Base-by-base conservation (phyloP, 2,113 vertebrate species). In the Barnardius zonarius region DNA sequence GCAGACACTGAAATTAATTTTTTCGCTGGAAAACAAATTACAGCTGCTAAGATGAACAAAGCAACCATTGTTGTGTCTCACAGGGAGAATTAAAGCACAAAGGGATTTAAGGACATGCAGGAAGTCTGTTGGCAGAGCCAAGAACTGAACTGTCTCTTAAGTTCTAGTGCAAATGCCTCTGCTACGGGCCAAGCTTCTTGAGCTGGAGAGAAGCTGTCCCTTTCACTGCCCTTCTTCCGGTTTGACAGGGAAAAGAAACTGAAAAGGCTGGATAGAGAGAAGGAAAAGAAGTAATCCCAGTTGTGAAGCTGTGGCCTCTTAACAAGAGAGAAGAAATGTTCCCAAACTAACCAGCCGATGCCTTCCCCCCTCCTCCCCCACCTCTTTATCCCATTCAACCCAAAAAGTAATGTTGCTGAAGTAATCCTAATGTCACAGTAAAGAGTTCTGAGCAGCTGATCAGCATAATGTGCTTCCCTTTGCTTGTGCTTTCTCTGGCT, bases 211-310 rank as follows among this genome's bases (percentile, higher is more conserved):
- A 83, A 96, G 87, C 91, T 2, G 63, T 74, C 83, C 67, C 59
- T 96, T 96, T 95, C 86, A 88, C 75, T 88, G 55, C 75, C 48
- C 81, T 31, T 81, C 92, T 88, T 97, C 97, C 95, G 87, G 89
- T 77, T 69, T 49, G 13, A 75, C 82, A 95, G 94, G 79, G 93
- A 87, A 91, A 90, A 95, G 85, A 86, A 87, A 33, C 78, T 94
- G 92, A 95, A 91, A 93, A 96, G 93, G 91, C 95, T 93, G 86
- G 80, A 51, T 27, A 84, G 62, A 88, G 83, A 74, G 92, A 66
- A 35, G 93, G 84, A 72, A 94, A 83, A 95, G 68, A 89, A 93
- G 83, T 94, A 96, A 95, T 96, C 91, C 78, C 73, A 12, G 75
- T 54, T 93, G 77, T 88, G 88, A 88, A 95, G 88, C 92, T 44